Conservation (phyloP, 2,888 invertebrate genomes). For the Tipula helvola region DNA sequence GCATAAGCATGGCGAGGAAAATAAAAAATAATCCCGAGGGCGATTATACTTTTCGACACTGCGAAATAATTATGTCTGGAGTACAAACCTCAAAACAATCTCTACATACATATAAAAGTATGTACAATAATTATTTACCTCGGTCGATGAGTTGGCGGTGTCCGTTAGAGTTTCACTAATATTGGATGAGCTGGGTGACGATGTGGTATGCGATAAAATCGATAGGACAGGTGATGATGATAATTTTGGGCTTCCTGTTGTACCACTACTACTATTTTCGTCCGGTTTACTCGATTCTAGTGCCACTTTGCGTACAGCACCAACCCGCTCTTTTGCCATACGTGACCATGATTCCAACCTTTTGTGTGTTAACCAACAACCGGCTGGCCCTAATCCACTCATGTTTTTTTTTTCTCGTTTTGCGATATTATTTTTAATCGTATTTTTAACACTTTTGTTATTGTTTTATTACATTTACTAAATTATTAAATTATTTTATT, state of each 20-base stretch:
- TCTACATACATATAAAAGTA: background rate
- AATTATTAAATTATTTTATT: background rate
- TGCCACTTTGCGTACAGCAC: slow-evolving; percentile 34
- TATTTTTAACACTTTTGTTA: background rate
- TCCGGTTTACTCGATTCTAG: slow-evolving; percentile 27
- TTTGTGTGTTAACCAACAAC: slow-evolving; percentile 67
- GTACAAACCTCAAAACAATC: background rate
- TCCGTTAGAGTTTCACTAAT: slow-evolving; percentile 34
- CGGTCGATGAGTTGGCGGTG: slow-evolving; percentile 21
- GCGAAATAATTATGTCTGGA: background rate
- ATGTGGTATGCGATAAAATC: background rate
- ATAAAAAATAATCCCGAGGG: background rate
- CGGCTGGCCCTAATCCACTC: slow-evolving; percentile 60
- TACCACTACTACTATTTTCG: slow-evolving; percentile 16
- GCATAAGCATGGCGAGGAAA: background rate
- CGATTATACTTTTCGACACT: background rate
- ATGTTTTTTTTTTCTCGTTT: slow-evolving; percentile 28
- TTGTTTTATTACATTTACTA: slow-evolving; percentile 7
- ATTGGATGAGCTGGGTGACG: slow-evolving; percentile 31
- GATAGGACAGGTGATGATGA: slow-evolving; percentile 24
- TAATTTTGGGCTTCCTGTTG: slow-evolving; percentile 18
- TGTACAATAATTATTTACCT: slow-evolving; percentile 22
- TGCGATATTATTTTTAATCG: background rate
- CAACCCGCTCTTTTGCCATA: slow-evolving; percentile 53
- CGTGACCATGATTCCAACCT: slow-evolving; percentile 64